These are phyloP conservation scores for Peromyscus leucopus DNA, from an alignment of 2,113 vertebrate genomes.

Conservation along the genomic window DNA sequence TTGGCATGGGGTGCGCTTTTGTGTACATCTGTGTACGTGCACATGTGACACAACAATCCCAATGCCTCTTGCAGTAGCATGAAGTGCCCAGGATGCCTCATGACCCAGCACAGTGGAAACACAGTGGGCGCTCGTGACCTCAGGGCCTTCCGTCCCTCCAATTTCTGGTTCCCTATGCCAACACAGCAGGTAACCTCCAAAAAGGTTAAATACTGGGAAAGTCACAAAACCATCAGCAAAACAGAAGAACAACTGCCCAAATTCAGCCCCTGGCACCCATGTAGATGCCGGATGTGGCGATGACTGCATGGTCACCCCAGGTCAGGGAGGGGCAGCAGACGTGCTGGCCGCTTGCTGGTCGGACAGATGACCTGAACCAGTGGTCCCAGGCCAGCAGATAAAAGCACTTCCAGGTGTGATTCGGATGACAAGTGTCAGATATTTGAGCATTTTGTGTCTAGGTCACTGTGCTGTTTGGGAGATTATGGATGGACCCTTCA, in stretches of 20 bases:
- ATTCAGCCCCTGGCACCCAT: not conserved
- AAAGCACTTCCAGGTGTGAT: not conserved
- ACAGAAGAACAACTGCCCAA: not conserved
- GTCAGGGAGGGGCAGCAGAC: no score
- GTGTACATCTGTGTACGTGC: not conserved
- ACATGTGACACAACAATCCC: not conserved
- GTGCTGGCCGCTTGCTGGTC: not conserved
- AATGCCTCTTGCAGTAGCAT: not conserved
- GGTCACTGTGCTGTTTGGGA: not conserved
- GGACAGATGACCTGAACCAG: not conserved
- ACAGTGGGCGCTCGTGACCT: not conserved
- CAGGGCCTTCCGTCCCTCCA: not conserved
- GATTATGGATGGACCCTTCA: not conserved
- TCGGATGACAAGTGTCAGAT: not conserved
- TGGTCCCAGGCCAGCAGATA: not conserved
- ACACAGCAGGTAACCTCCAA: not conserved
- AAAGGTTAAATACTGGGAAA: not conserved
- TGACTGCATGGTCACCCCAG: not conserved
- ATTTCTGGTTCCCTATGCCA: not conserved
- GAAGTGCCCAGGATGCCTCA: no score
- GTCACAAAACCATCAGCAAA: not conserved
- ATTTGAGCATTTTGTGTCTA: not conserved
- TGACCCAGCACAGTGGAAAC: not conserved
- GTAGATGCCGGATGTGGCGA: not conserved
- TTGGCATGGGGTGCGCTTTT: not conserved